Conservation (phyloP, 1,140 invertebrate species). For the Neodiprion fabricii region DNA sequence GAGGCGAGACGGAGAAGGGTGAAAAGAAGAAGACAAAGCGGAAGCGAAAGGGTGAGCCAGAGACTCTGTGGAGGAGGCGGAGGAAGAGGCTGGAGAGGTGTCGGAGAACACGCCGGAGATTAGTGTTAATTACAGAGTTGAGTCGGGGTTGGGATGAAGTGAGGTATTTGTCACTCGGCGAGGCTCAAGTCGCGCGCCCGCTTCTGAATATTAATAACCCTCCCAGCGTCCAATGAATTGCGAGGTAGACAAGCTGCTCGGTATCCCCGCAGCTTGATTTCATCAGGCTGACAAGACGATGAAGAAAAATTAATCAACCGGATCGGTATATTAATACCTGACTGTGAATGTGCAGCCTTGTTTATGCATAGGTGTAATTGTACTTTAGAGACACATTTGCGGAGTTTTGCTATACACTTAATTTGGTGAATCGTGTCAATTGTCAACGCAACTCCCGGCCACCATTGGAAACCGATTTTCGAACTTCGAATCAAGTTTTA, state of each 20-base stretch:
- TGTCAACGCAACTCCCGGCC: too few relatives aligned
- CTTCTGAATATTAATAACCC: conserved; percentile 60
- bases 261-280: conserved; percentile 56
- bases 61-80: conserved; percentile 27
- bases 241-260: conserved; percentile 50
- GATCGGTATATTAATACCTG: conserved; percentile 5
- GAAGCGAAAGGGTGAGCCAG: conserved; percentile 35
- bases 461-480: too few relatives aligned
- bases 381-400: too few relatives aligned
- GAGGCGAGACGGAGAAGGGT: neutral
- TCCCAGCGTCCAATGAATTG: conserved; percentile 51
- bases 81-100: conserved; percentile 33
- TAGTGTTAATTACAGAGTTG: conserved; percentile 61
- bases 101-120: conserved; percentile 50
- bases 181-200: conserved; percentile 40
- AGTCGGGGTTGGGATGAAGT: conserved; percentile 41
- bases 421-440: too few relatives aligned
- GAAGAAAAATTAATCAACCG: conserved; percentile 10
- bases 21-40: conserved; percentile 18
- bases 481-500: too few relatives aligned
- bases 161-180: conserved; percentile 59
- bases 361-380: too few relatives aligned
- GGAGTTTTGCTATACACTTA: too few relatives aligned
- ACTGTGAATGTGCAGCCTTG: neutral
- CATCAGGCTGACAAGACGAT: conserved; percentile 33